These are phyloP conservation scores for Atherinomorus stipes DNA, from an alignment of 2,113 vertebrate species.

Conservation along the genomic window DNA sequence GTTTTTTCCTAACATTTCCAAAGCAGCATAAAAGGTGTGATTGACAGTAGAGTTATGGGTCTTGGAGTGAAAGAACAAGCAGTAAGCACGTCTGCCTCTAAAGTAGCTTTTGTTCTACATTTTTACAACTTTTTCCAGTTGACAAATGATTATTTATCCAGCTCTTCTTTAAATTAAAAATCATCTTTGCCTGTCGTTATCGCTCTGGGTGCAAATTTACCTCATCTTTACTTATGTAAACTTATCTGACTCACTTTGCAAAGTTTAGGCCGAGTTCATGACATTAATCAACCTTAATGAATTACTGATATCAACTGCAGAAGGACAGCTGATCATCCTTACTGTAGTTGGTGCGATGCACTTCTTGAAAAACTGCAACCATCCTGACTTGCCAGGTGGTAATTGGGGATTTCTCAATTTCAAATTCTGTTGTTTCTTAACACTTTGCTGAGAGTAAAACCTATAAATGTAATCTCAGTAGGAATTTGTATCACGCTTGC, in stretches of 20 bases:
- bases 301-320: constrained; percentile 11
- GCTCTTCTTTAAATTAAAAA: constrained; percentile 20
- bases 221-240: constrained; percentile 27
- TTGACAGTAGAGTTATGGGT: background rate
- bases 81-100: constrained; percentile 25
- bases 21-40: background rate
- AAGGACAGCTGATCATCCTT: background rate
- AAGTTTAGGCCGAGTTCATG: background rate
- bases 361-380: constrained; percentile 10
- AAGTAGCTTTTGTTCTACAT: background rate
- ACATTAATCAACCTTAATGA: constrained; percentile 1
- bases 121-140: constrained; percentile 25
- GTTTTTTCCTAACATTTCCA: background rate
- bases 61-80: constrained; percentile 31
- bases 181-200: background rate
- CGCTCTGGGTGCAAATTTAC: constrained; percentile 5
- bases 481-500: constrained; percentile 61
- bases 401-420: constrained; percentile 47
- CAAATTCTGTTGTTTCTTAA: constrained; percentile 41
- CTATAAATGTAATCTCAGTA: constrained; percentile 66
- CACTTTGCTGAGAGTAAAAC: constrained; percentile 34
- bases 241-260: constrained; percentile 21
- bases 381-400: constrained; percentile 10
- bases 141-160: constrained; percentile 1
- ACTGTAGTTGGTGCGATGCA: background rate